phyloP scores from a whole-genome alignment of 2,888 invertebrate species.

The Torymus tubicola region DNA sequence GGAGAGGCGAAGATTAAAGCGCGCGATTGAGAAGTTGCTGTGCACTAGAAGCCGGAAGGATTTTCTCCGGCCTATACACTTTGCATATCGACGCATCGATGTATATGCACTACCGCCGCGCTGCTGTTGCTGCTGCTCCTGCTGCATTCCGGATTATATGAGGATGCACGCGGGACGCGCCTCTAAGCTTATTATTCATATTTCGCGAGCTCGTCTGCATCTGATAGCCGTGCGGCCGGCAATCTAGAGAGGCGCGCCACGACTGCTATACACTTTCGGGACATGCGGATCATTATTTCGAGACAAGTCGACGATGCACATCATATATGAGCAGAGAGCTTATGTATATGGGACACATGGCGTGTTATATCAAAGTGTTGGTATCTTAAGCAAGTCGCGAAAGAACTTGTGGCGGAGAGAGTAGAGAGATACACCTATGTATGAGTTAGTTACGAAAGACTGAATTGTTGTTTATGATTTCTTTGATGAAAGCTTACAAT shows the following conservation, averaged over 20 bases:
- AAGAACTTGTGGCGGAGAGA: too few relatives aligned
- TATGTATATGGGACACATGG: too few relatives aligned
- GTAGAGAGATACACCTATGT: too few relatives aligned
- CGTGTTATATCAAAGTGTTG: too few relatives aligned
- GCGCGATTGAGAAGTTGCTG: conserved; percentile 5
- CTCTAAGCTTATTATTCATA: conserved; percentile 41
- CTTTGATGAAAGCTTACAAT: too few relatives aligned
- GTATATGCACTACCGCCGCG: neutral
- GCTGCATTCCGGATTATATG: neutral
- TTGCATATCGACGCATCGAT: conserved; percentile 36
- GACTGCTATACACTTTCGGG: neutral
- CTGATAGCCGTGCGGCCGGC: too few relatives aligned
- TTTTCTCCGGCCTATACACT: conserved; percentile 32
- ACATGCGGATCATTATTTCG: too few relatives aligned
- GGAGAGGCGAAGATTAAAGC: conserved; percentile 35
- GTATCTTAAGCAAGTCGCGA: too few relatives aligned
- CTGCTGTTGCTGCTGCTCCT: neutral
- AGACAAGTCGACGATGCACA: too few relatives aligned
- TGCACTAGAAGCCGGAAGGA: conserved; percentile 49
- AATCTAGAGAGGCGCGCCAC: neutral
- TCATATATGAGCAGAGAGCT: too few relatives aligned
- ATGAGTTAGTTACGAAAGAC: too few relatives aligned
- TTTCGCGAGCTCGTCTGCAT: neutral
- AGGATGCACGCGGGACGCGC: conserved; percentile 20
- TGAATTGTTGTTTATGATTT: too few relatives aligned